Conservation (phyloP, 2,113 vertebrate species). For the Upupa epops region DNA sequence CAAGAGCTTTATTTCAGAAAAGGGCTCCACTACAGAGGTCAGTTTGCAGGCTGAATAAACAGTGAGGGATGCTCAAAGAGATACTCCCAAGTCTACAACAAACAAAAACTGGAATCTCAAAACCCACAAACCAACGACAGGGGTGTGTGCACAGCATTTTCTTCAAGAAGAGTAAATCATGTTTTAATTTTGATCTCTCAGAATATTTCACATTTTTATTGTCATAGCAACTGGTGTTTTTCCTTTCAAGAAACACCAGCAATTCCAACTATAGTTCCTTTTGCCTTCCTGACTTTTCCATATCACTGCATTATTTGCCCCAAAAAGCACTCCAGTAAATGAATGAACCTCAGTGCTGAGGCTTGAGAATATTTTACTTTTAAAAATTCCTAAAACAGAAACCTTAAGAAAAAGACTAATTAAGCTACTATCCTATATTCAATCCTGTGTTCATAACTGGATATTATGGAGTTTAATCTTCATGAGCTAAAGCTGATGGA, state of each 20-base stretch:
- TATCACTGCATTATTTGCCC: neutral
- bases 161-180: conserved; percentile 25
- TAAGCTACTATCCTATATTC: neutral
- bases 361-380: accelerated
- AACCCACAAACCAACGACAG: neutral
- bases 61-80: neutral
- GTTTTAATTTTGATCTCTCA: conserved; percentile 57
- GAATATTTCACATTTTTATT: conserved; percentile 60
- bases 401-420: neutral
- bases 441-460: neutral
- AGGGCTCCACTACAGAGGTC: neutral
- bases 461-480: neutral
- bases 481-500: neutral
- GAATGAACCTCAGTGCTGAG: neutral
- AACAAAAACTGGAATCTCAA: neutral
- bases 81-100: neutral
- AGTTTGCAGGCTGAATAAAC: neutral
- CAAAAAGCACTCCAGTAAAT: neutral
- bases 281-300: neutral
- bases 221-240: conserved; percentile 59
- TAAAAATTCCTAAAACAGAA: neutral
- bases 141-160: neutral
- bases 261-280: neutral
- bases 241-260: conserved; percentile 28
- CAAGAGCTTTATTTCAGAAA: neutral